Base-by-base conservation (phyloP, 2,888 invertebrate species). In the Torymus tubicola region DNA sequence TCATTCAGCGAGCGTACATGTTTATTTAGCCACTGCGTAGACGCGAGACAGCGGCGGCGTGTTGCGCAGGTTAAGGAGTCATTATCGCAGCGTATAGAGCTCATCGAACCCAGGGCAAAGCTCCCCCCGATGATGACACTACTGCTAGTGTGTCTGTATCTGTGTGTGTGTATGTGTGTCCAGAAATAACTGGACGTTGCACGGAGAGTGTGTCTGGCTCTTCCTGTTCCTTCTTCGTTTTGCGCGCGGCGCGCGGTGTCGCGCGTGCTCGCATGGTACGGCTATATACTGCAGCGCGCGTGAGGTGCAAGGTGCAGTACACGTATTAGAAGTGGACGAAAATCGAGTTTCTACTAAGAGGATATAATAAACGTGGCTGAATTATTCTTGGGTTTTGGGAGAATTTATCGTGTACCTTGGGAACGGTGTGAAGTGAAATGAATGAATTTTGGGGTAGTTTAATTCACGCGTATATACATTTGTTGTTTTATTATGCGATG, bases 211-310 rank as follows among this genome's bases (percentile, higher is more conserved):
- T 64, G 11, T 31, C 31, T 31, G 31, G 31, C 68, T 79, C 79
- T 79, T 82, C 81, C 79, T 79, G 67, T 82, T 82, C 81, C 81
- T 81, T 75, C 71, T 79, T 68, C 71, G 16, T 78, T 74, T 69
- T 64, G n/a, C 42, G 61, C 42, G 1, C 31, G 31, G 1, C 31
- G 31, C 31, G 3, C n/a, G 12, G 13, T 10, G 13, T 57, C 31
- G 0, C 31, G 0, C 21, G 65, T 2, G 55, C 73, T 16, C 10
- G 55, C 55, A 73, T 31, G 31, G 31, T 4, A 4, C 21, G 5
- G 4, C 5, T 31, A 31, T 31, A 31, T 31, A 31, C 31, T 31
- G 5, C 24, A 3, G 31, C 31, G 31, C 31, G 31, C 31, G 3
- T 2, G 31, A 31, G 31, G 31, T 31, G 31, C 5, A 31, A 31